phyloP scores from a whole-genome alignment of 2,888 invertebrate species.

The Exocentrus adspersus region DNA sequence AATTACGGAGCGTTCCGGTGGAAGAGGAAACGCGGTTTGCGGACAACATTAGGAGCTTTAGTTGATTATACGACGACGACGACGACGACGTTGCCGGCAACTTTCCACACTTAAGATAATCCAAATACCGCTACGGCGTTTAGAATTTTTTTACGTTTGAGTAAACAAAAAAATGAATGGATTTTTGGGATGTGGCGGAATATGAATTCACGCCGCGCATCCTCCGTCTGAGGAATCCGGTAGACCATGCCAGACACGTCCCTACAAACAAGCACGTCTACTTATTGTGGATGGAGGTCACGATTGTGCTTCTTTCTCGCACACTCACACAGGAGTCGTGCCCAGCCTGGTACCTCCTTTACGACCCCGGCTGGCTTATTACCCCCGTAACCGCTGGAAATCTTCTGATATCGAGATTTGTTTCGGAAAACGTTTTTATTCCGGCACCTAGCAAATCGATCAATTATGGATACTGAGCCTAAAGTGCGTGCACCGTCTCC shows the following conservation, averaged over 20 bases:
- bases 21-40: constrained; percentile 47
- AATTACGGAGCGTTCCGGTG: constrained; percentile 46
- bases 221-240: constrained; percentile 1
- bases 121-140: no score
- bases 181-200: no score
- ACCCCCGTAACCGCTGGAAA: background rate
- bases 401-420: background rate
- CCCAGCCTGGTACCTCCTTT: constrained; percentile 21
- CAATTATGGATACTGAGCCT: no score
- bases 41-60: constrained; percentile 46
- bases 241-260: constrained; percentile 40
- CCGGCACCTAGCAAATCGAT: background rate
- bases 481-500: no score
- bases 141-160: no score
- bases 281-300: constrained; percentile 45
- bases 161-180: no score
- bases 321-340: constrained; percentile 31
- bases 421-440: background rate
- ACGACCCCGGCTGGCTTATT: background rate
- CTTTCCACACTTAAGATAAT: constrained; percentile 18
- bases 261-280: constrained; percentile 42
- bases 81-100: background rate
- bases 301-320: constrained; percentile 47
- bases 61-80: constrained; percentile 39
- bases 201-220: background rate